Evolutionary conservation across 1,140 invertebrate genomes (phyloP), one percentile per base, ranked within the genome.

Genomic region (Nasonia giraulti): DNA sequence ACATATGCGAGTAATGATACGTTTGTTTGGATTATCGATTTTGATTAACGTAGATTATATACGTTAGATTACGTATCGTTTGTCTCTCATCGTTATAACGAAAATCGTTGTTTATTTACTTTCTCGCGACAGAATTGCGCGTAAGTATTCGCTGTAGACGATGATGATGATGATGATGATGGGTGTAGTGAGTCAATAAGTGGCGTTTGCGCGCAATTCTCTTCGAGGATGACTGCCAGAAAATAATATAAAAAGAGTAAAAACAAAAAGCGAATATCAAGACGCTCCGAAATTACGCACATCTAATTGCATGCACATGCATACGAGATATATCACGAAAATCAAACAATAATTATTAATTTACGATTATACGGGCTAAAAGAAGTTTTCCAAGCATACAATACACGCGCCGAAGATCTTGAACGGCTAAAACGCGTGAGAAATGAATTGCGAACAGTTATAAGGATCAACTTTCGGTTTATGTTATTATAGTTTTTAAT

Each of bases 321-420:
- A 37, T 37, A 37, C 33, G 33, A 75, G 23, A 76, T 4, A 76
- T 4, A 77, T 83, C 37, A 47, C 50, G 27, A 69, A 68, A 77
- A 83, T 83, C 74, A 77, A 77, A 83, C 37, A 68, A 33, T 77
- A 83, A 10, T 77, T 20, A 83, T 31, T 83, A 31, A 83, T 44
- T 69, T 55, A 77, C 20, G 33, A 11, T 75, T 40, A 27, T 27
- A 77, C 33, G 37, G 37, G 27, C 37, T 77, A 82, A 75, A 62
- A 62, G 20, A 20, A 20, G 17, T 62, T 62, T 62, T n/a, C 17
- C 55, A 6, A 62, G 6, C n/a, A 23, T 66, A 62, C 40, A 62
- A 62, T 31, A 20, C 44, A n/a, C 55, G 17, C n/a, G 47, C n/a
- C 20, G 50, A 75, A 17, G 10, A 74, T 82, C 1, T 75, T 27